phyloP scores from a whole-genome alignment of 2,797 vertebrate species.

The Basileuterus tristriatus region DNA sequence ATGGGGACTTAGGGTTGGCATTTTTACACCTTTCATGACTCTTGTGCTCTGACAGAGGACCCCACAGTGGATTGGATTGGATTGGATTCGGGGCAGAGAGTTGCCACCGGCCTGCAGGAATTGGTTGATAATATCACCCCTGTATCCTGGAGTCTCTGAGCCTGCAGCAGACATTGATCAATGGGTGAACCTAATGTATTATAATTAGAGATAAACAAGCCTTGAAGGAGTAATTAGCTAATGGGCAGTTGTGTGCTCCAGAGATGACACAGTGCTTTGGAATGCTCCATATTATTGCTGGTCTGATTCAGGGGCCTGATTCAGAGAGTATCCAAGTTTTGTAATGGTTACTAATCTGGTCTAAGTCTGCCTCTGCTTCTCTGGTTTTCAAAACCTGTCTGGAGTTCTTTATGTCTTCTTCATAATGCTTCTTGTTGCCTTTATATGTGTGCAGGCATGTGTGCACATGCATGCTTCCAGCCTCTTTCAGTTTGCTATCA shows the following conservation, averaged over 20 bases:
- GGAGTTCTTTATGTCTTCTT: not conserved
- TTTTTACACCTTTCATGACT: not conserved
- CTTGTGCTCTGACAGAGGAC: not conserved
- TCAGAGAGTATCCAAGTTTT: not conserved
- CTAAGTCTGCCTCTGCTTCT: not conserved
- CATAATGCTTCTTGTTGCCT: not conserved
- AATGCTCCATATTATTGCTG: not conserved
- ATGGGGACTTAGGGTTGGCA: not conserved
- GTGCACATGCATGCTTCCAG: fast-evolving
- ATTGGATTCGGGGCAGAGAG: fast-evolving
- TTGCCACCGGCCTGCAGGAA: not conserved
- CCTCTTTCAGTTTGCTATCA: not conserved
- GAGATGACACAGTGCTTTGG: not conserved
- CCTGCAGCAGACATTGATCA: not conserved
- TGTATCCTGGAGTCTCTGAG: not conserved
- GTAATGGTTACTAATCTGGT: not conserved
- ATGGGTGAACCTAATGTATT: not conserved
- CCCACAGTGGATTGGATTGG: not conserved
- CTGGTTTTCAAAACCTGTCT: not conserved
- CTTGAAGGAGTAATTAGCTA: not conserved
- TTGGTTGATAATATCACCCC: not conserved
- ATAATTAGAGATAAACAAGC: not conserved
- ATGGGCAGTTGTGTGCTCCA: not conserved
- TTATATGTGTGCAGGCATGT: fast-evolving
- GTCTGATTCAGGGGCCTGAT: not conserved